Percentiles rank a stretch among this genome's conserved stretches.
Conservation (phyloP, 2,888 invertebrate species). For the Acanthopleura granulata region DNA sequence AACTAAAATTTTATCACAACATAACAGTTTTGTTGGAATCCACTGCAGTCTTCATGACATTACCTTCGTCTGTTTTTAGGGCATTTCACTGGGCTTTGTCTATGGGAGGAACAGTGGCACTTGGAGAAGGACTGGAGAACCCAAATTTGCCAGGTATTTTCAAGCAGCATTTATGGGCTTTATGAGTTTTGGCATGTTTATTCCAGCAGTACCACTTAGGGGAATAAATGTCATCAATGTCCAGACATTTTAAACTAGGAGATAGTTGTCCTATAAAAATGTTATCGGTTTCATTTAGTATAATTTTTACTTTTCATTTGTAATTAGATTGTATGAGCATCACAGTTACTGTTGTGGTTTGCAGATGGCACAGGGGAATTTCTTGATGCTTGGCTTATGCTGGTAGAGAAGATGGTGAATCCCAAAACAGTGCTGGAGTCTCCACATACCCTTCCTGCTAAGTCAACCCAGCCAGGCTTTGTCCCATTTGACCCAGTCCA, state of each 20-base stretch:
- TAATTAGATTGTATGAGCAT: too few species aligned
- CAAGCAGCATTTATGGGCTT: too few species aligned
- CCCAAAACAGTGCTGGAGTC: constrained; percentile 85
- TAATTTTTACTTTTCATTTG: too few species aligned
- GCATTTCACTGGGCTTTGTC: constrained; percentile 77
- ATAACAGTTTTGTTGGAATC: neutral
- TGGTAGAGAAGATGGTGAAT: constrained; percentile 87
- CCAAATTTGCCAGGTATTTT: constrained; percentile 75
- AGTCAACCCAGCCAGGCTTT: constrained; percentile 70
- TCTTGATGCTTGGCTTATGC: constrained; percentile 84
- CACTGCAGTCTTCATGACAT: too few species aligned
- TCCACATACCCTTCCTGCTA: constrained; percentile 79
- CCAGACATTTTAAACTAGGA: too few species aligned
- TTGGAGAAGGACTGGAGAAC: constrained; percentile 76
- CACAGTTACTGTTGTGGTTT: constrained; percentile 17
- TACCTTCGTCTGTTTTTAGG: constrained; percentile 58
- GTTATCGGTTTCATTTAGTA: too few species aligned
- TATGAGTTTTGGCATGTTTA: too few species aligned
- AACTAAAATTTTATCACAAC: neutral
- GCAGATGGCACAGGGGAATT: constrained; percentile 83
- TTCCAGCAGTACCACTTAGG: too few species aligned
- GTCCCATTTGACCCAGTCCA: constrained; percentile 76
- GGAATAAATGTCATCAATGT: too few species aligned
- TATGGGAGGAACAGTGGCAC: constrained; percentile 69
- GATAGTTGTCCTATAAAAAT: too few species aligned